Percentiles rank a stretch among this genome's conserved stretches.
Conservation (phyloP, 1,140 invertebrate genomes). For the Leptinotarsa lineolata region DNA sequence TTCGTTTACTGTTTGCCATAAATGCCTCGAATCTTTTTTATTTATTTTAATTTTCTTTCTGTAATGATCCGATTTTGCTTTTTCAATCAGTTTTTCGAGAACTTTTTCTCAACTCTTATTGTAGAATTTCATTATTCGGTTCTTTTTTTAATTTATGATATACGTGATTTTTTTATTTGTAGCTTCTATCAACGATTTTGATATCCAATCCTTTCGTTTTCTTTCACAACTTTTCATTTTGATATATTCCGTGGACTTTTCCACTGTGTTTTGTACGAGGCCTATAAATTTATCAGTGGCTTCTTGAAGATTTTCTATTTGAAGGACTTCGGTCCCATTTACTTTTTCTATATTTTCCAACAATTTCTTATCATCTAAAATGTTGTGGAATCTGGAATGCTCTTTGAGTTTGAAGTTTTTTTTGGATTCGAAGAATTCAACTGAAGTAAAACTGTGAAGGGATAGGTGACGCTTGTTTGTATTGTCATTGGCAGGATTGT, state of each 20-base stretch:
- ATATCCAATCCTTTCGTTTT: background rate
- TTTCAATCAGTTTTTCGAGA: background rate
- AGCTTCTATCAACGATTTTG: background rate
- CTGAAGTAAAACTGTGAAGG: background rate
- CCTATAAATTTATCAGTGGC: too few relatives aligned
- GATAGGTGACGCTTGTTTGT: background rate
- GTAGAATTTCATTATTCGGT: background rate
- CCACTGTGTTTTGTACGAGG: too few relatives aligned
- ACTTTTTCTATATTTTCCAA: too few relatives aligned
- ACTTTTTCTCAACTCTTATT: background rate
- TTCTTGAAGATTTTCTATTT: too few relatives aligned
- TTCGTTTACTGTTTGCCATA: background rate
- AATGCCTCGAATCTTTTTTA: background rate
- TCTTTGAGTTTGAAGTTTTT: background rate
- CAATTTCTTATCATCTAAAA: too few relatives aligned
- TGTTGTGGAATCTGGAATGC: too few relatives aligned
- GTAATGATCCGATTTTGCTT: background rate
- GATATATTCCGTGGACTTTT: too few relatives aligned
- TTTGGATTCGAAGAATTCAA: background rate
- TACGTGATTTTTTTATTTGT: background rate
- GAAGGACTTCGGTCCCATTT: too few relatives aligned
- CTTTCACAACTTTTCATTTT: too few relatives aligned
- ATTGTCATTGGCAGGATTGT: background rate
- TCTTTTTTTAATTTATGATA: conserved; percentile 4
- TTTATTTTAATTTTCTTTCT: background rate